phyloP scores from a whole-genome alignment of 53 echinoderm and acorn worm genomes.

The Astropecten irregularis region DNA sequence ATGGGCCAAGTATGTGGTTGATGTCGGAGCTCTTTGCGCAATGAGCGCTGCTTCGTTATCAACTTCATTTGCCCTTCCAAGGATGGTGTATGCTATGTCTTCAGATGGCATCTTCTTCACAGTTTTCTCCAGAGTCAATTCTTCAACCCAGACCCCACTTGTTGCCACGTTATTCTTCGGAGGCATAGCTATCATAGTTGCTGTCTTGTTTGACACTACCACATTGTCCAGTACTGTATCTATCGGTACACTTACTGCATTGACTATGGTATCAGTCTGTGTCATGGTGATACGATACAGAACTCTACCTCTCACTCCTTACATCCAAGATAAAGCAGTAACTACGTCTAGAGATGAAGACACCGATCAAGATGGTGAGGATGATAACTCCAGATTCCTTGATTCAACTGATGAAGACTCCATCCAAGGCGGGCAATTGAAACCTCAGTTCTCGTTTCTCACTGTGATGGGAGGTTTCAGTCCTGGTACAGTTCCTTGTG shows the following conservation, averaged over 20 bases:
- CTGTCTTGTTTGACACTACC: conserved; percentile 47
- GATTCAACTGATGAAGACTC: not conserved
- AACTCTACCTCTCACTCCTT: conserved; percentile 3
- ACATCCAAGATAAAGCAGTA: not conserved
- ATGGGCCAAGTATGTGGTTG: conserved; percentile 71
- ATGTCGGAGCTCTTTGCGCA: conserved; percentile 62
- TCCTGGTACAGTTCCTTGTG: conserved; percentile 59
- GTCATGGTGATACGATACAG: conserved; percentile 66
- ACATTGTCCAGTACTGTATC: conserved; percentile 62
- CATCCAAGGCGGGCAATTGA: conserved; percentile 8
- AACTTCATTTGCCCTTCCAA: conserved; percentile 57
- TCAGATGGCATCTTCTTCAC: conserved; percentile 65
- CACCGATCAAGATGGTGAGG: not conserved
- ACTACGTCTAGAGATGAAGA: not conserved
- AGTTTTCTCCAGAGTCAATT: conserved; percentile 45
- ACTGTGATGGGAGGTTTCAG: conserved; percentile 18
- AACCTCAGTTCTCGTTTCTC: conserved; percentile 9
- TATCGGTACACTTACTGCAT: conserved; percentile 72
- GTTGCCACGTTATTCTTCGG: conserved; percentile 62
- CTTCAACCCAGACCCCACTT: conserved; percentile 64
- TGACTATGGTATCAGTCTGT: conserved; percentile 60
- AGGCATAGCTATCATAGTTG: conserved; percentile 16
- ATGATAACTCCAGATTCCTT: not conserved
- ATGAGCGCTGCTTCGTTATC: conserved; percentile 51
- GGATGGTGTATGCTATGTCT: conserved; percentile 74